Evolutionary conservation across 2,113 vertebrate genomes (phyloP).

Genomic region (Passer domesticus): DNA sequence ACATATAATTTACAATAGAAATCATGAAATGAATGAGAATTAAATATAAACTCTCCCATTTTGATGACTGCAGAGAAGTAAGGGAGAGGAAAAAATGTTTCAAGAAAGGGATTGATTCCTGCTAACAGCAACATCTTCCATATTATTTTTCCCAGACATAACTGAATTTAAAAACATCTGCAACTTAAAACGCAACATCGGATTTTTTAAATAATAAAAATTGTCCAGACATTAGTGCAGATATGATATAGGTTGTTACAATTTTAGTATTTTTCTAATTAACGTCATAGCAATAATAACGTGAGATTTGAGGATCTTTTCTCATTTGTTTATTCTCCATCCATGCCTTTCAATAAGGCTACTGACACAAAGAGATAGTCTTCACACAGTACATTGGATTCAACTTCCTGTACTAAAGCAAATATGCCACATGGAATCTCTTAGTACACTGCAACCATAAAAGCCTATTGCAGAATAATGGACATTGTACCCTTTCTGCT

Average conservation of each 20-base stretch:
- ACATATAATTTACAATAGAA: background rate
- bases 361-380: background rate
- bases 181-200: background rate
- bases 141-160: background rate
- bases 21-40: background rate
- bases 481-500: background rate
- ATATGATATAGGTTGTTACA: background rate
- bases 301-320: background rate
- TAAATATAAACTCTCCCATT: background rate
- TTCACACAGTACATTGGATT: background rate
- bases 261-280: background rate
- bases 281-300: background rate
- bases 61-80: background rate
- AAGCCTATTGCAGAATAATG: background rate
- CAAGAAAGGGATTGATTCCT: background rate
- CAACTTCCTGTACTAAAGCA: background rate
- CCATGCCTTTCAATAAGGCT: background rate
- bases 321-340: background rate
- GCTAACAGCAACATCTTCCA: background rate
- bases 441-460: background rate
- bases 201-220: background rate
- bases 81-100: rapidly evolving
- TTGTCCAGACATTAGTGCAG: background rate
- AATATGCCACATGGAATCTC: background rate
- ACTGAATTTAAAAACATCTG: background rate